phyloP scores from a whole-genome alignment of 2,113 vertebrate species.

The Egretta garzetta region DNA sequence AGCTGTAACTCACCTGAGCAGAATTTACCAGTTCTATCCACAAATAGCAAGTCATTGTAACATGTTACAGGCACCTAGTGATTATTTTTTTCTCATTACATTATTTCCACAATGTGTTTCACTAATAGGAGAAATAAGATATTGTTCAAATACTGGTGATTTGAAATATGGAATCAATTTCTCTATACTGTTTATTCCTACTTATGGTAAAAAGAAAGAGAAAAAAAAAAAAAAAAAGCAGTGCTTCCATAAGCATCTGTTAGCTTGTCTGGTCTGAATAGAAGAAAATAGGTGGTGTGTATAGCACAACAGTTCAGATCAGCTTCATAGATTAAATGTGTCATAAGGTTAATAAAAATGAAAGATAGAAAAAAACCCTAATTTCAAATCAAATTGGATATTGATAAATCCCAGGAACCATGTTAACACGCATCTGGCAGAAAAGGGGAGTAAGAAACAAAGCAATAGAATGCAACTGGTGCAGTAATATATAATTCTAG shows the following conservation, averaged over 20 bases:
- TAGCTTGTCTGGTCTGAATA: neutral
- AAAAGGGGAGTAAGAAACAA: neutral
- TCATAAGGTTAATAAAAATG: neutral
- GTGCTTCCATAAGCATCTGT: neutral
- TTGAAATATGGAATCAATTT: neutral
- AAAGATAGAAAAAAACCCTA: neutral
- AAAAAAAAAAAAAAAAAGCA: fast-evolving
- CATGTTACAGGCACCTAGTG: neutral
- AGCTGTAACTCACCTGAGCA: neutral
- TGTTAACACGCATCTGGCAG: neutral
- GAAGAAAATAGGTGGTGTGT: neutral
- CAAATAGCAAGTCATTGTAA: neutral
- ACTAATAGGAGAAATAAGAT: neutral
- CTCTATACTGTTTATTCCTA: neutral
- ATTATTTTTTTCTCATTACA: neutral
- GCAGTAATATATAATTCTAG: neutral
- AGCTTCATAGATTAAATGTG: neutral
- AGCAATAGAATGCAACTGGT: neutral
- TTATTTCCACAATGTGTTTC: neutral
- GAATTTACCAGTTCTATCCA: neutral
- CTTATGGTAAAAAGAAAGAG: neutral
- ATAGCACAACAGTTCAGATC: neutral
- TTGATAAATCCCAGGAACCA: neutral
- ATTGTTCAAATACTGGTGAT: neutral
- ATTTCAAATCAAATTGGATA: neutral